Percentiles rank a stretch among this genome's conserved stretches.
Evolutionary conservation across 1,140 invertebrate species (phyloP).

Genomic region (Monomorium pharaonis): DNA sequence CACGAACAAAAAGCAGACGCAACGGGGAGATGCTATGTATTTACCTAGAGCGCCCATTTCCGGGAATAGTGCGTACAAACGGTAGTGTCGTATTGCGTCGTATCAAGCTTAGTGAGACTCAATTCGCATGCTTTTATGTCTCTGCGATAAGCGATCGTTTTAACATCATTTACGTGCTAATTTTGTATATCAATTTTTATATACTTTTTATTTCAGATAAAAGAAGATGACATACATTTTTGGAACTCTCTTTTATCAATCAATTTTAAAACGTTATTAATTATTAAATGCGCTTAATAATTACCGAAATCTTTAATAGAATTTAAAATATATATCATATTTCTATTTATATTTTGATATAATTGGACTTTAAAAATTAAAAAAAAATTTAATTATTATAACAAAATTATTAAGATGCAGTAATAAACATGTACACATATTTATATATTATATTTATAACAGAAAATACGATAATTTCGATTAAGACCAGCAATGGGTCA

Average conservation of each 20-base stretch:
- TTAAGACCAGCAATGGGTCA: constrained; percentile 5
- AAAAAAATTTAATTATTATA: background rate
- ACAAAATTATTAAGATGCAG: background rate
- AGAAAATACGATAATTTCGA: constrained; percentile 4
- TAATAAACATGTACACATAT: background rate
- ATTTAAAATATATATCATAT: background rate
- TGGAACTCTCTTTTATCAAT: background rate
- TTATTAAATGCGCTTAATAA: background rate
- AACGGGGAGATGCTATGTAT: constrained; percentile 58
- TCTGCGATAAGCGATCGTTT: background rate
- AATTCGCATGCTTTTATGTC: constrained; percentile 18
- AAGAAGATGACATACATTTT: background rate
- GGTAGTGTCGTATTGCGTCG: background rate
- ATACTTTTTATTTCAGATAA: background rate
- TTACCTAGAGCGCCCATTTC: constrained; percentile 67
- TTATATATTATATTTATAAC: background rate
- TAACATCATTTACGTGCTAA: background rate
- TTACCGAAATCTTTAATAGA: background rate
- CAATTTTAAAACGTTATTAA: background rate
- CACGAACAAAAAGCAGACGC: constrained; percentile 61
- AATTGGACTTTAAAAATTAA: background rate
- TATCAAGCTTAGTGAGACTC: constrained; percentile 17
- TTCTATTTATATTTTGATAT: background rate
- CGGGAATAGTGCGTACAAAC: constrained; percentile 28
- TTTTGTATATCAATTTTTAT: background rate